phyloP scores from a whole-genome alignment of 1,140 invertebrate genomes.

The Nasonia giraulti region DNA sequence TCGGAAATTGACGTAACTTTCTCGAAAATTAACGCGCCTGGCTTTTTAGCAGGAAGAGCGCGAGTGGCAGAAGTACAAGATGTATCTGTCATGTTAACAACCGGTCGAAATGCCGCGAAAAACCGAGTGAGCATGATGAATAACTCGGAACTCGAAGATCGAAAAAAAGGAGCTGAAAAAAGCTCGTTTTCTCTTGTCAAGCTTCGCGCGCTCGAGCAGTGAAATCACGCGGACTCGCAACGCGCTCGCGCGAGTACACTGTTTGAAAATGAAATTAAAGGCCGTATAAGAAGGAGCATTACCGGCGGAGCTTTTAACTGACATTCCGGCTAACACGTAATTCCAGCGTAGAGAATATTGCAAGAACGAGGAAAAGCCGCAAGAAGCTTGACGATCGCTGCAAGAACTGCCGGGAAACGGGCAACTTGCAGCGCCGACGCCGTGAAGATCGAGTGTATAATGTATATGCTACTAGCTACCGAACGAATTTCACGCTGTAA shows the following conservation, averaged over 20 bases:
- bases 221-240: neutral
- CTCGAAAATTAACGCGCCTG: slow-evolving; percentile 2
- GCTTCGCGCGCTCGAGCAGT: neutral
- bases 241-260: neutral
- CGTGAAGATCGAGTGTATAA: neutral
- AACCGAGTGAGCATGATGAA: neutral
- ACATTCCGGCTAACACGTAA: neutral
- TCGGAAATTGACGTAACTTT: slow-evolving; percentile 37
- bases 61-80: neutral
- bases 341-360: neutral
- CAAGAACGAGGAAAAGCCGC: slow-evolving; percentile 16
- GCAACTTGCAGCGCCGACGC: neutral
- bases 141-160: neutral
- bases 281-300: neutral
- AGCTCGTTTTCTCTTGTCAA: slow-evolving; percentile 2
- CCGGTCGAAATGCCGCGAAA: neutral
- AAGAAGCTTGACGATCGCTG: neutral
- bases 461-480: neutral
- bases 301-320: neutral
- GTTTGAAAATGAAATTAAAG: slow-evolving; percentile 15
- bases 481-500: slow-evolving; percentile 18
- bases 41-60: neutral
- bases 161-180: neutral
- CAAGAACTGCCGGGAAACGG: neutral
- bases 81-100: neutral